These are phyloP conservation scores for Ephialtes manifestator DNA, from an alignment of 2,888 invertebrate species.

Conservation along the genomic window DNA sequence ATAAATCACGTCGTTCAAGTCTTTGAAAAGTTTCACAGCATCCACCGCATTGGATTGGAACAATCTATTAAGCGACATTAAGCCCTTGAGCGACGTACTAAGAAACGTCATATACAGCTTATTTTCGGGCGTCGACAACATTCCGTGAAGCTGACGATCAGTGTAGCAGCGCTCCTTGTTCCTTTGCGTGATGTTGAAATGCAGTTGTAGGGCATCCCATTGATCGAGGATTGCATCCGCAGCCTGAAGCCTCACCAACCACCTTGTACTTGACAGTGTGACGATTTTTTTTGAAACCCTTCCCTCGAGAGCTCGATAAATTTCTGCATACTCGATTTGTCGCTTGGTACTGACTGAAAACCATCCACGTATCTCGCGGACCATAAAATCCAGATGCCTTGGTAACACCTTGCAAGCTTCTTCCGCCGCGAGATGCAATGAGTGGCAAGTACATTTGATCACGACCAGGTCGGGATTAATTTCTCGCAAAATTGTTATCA, in stretches of 20 bases:
- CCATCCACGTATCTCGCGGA: slow-evolving; percentile 74
- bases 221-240: slow-evolving; percentile 75
- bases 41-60: slow-evolving; percentile 70
- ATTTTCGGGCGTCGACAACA: slow-evolving; percentile 66
- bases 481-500: slow-evolving; percentile 69
- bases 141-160: slow-evolving; percentile 63
- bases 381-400: slow-evolving; percentile 71
- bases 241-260: slow-evolving; percentile 71
- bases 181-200: slow-evolving; percentile 72
- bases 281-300: slow-evolving; percentile 65
- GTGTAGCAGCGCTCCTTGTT: slow-evolving; percentile 69
- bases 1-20: slow-evolving; percentile 67
- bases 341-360: slow-evolving; percentile 72
- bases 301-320: slow-evolving; percentile 24
- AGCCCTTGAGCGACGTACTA: slow-evolving; percentile 55
- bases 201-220: slow-evolving; percentile 77
- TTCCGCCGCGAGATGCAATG: slow-evolving; percentile 68
- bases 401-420: slow-evolving; percentile 64
- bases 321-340: too few relatives aligned
- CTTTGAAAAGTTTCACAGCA: slow-evolving; percentile 68
- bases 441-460: slow-evolving; percentile 60
- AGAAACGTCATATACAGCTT: slow-evolving; percentile 67
- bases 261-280: slow-evolving; percentile 74
- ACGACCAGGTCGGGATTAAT: slow-evolving; percentile 64
- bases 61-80: slow-evolving; percentile 63